Percentiles rank a stretch among this genome's conserved stretches.
phyloP scores from a whole-genome alignment of 2,888 invertebrate species.

The Harpagoxenus sublaevis region DNA sequence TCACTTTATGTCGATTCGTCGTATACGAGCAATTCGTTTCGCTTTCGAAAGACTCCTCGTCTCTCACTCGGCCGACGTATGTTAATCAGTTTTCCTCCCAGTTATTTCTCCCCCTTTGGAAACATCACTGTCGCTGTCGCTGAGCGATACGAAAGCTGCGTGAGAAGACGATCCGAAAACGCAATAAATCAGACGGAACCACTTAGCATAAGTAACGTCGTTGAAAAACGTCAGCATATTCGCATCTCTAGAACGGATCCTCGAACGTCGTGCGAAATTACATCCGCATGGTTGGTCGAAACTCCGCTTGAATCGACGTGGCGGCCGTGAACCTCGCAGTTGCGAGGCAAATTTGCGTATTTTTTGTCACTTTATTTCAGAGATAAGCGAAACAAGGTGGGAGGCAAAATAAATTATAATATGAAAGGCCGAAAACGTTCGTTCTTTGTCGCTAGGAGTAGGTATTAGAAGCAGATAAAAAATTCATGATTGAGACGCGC shows the following conservation, averaged over 20 bases:
- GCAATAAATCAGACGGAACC: neutral
- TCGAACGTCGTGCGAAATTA: neutral
- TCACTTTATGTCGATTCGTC: neutral
- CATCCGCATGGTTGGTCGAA: neutral
- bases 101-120: constrained; percentile 1
- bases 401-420: neutral
- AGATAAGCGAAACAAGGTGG: neutral
- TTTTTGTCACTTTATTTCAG: neutral
- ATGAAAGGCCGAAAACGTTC: neutral
- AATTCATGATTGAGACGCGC: neutral
- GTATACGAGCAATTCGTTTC: neutral
- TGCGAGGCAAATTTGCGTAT: neutral
- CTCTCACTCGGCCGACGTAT: neutral
- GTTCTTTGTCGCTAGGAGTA: neutral
- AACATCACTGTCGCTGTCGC: neutral
- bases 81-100: constrained; percentile 16
- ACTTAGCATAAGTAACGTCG: neutral
- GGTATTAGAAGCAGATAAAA: neutral
- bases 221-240: constrained; percentile 16
- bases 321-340: neutral
- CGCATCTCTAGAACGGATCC: neutral
- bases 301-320: neutral
- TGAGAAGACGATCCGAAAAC: neutral
- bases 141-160: neutral
- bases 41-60: constrained; percentile 5